Percentiles rank a stretch among this genome's conserved stretches.
These are phyloP conservation scores for Cephus nigrinus DNA, from an alignment of 2,888 invertebrate species.

Conservation along the genomic window DNA sequence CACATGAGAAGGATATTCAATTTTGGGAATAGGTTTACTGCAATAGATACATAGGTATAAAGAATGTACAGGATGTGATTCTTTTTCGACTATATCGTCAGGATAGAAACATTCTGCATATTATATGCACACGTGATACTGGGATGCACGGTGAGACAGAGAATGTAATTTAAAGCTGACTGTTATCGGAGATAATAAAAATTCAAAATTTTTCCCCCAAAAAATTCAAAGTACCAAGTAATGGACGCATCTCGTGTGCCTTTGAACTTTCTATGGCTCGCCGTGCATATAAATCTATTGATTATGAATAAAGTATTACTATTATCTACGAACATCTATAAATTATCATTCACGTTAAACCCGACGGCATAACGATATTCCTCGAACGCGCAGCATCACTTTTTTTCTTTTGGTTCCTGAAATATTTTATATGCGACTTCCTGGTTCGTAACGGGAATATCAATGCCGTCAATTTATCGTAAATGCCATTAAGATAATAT, in stretches of 20 bases:
- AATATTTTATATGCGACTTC: background rate
- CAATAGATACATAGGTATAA: background rate
- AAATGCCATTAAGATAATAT: slow-evolving; percentile 4
- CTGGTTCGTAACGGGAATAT: background rate
- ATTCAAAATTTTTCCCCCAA: background rate
- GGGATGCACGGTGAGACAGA: background rate
- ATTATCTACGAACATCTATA: slow-evolving; percentile 26
- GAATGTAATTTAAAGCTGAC: background rate
- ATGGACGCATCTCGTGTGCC: background rate
- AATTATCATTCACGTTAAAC: slow-evolving; percentile 25
- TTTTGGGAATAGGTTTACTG: background rate
- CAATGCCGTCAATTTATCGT: slow-evolving; percentile 15
- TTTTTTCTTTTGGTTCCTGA: background rate
- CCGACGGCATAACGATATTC: background rate
- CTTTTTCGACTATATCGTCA: background rate
- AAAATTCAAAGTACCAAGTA: background rate
- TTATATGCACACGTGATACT: background rate
- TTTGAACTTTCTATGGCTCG: background rate
- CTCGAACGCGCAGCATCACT: background rate
- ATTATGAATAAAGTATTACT: slow-evolving; percentile 13
- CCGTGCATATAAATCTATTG: slow-evolving; percentile 4
- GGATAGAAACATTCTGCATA: background rate
- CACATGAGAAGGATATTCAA: background rate
- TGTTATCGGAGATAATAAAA: background rate
- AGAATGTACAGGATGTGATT: background rate